Conservation (phyloP, 2,113 vertebrate genomes). For the Gasterosteus aculeatus region DNA sequence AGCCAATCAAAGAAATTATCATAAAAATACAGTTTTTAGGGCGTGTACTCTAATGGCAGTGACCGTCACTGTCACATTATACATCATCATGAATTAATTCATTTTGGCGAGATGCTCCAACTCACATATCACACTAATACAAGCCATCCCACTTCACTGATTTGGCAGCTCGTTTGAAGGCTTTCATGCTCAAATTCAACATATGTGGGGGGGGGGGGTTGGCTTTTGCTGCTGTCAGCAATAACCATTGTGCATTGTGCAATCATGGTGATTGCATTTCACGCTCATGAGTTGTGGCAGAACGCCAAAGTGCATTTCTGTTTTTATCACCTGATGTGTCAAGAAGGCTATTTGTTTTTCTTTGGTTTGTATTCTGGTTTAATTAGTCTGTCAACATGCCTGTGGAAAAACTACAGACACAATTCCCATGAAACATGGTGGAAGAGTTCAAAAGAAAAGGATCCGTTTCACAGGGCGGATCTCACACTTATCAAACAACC, state of each 20-base stretch:
- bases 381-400: neutral
- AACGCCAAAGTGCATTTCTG: neutral
- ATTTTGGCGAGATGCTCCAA: neutral
- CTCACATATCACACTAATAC: neutral
- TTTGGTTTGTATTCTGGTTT: neutral
- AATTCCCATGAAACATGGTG: no score
- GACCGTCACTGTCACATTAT: neutral
- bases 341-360: neutral
- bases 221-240: neutral
- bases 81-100: neutral
- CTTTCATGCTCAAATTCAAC: neutral
- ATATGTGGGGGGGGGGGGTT: neutral
- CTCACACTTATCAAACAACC: no score
- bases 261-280: neutral
- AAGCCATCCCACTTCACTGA: neutral
- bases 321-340: neutral
- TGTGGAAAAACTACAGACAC: neutral
- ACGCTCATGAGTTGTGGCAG: neutral
- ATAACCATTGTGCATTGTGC: neutral
- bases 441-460: no score
- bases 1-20: neutral
- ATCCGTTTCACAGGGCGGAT: no score
- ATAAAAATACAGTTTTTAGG: neutral
- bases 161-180: neutral
- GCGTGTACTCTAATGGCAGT: neutral